These are phyloP conservation scores for Zingel zingel DNA, from an alignment of 2,113 vertebrate genomes.

Conservation along the genomic window DNA sequence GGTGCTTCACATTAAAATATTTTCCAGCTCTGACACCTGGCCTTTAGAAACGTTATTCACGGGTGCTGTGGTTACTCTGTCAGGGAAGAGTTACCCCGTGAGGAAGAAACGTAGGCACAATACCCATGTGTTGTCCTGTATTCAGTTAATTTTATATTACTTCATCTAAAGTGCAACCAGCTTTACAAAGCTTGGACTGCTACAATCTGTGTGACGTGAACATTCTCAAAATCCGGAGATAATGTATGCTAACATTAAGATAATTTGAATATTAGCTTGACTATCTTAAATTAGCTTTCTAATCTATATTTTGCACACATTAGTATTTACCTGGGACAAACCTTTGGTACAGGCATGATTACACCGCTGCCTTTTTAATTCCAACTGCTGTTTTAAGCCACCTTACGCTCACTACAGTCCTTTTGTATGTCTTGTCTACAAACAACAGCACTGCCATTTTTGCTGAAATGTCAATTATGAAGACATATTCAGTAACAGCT, in stretches of 20 bases:
- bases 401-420: background rate
- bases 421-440: conserved; percentile 10
- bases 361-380: background rate
- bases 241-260: background rate
- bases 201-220: background rate
- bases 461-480: conserved; percentile 33
- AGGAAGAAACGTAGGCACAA: background rate
- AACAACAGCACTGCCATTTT: conserved; percentile 1
- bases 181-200: background rate
- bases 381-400: background rate
- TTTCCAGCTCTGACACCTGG: background rate
- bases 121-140: background rate
- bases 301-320: background rate
- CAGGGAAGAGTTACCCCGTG: background rate
- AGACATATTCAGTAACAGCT: background rate
- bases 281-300: background rate
- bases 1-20: background rate
- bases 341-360: background rate
- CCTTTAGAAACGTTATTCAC: background rate
- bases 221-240: background rate
- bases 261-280: background rate
- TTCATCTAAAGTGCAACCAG: background rate
- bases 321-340: background rate
- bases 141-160: background rate
- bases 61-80: background rate